Conservation (phyloP, 2,113 vertebrate genomes). For the Hylia prasina region DNA sequence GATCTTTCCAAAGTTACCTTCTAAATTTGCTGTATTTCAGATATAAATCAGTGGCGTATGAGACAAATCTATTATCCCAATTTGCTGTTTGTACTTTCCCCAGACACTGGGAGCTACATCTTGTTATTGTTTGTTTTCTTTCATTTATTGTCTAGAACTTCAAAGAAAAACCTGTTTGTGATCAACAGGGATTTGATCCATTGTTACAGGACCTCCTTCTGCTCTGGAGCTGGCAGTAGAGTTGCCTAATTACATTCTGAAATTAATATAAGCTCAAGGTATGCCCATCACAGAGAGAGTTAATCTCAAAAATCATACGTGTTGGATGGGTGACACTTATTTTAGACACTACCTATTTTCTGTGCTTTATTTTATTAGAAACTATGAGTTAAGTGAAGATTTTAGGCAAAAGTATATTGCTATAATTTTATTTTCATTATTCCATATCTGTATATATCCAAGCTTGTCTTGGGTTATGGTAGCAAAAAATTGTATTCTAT, state of each 20-base stretch:
- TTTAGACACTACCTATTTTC: neutral
- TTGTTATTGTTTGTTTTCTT: neutral
- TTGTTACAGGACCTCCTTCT: neutral
- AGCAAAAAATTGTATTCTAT: too few relatives aligned
- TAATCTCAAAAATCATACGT: rapidly evolving
- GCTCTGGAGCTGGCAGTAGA: neutral
- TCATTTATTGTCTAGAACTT: neutral
- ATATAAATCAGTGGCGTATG: neutral
- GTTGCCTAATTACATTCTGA: neutral
- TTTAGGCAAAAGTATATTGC: neutral
- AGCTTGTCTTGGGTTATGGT: too few relatives aligned
- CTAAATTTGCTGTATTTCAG: neutral
- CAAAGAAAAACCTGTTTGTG: neutral
- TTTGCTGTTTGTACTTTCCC: neutral
- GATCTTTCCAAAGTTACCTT: neutral
- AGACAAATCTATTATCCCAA: neutral
- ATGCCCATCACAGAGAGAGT: neutral
- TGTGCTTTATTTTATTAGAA: neutral
- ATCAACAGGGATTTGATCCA: neutral
- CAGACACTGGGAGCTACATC: neutral
- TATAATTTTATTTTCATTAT: neutral
- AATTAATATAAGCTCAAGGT: neutral
- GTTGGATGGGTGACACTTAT: neutral
- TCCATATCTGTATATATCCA: neutral
- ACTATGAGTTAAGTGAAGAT: neutral